Percentiles rank a stretch among this genome's conserved stretches.
Conservation (phyloP, 2,888 invertebrate species). For the Aricia artaxerxes region DNA sequence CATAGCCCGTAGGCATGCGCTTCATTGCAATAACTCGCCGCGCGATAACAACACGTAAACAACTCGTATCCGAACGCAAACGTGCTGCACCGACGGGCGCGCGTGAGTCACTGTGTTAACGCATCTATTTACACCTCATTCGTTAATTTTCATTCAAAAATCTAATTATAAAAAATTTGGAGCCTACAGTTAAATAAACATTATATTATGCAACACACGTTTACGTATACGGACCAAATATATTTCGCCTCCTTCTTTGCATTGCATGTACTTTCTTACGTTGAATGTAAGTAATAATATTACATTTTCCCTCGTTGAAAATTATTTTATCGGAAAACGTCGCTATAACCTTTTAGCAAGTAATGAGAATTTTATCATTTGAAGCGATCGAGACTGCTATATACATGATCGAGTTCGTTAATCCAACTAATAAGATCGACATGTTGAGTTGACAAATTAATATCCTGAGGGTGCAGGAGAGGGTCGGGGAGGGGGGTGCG, state of each 20-base stretch:
- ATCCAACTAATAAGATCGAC: conserved; percentile 3
- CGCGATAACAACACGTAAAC: conserved; percentile 4
- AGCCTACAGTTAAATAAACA: too few relatives aligned
- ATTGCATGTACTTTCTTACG: too few relatives aligned
- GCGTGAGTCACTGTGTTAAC: background rate
- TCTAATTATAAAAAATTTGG: too few relatives aligned
- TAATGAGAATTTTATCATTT: conserved; percentile 9
- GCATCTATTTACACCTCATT: too few relatives aligned
- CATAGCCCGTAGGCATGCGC: too few relatives aligned
- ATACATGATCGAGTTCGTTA: background rate
- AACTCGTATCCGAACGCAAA: background rate
- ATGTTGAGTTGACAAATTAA: conserved; percentile 21
- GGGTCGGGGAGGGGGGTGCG: background rate
- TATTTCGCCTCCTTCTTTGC: too few relatives aligned
- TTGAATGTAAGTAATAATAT: background rate
- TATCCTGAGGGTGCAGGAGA: background rate
- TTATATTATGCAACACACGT: too few relatives aligned
- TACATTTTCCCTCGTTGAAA: background rate
- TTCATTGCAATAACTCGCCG: background rate
- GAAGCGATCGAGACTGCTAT: background rate
- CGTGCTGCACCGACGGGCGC: background rate
- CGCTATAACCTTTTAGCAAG: background rate
- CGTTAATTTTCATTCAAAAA: too few relatives aligned
- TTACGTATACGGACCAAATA: too few relatives aligned
- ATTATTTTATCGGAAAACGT: background rate